phyloP scores from a whole-genome alignment of 64 coral and sea anemone species.

The Cladopsammia gracilis region DNA sequence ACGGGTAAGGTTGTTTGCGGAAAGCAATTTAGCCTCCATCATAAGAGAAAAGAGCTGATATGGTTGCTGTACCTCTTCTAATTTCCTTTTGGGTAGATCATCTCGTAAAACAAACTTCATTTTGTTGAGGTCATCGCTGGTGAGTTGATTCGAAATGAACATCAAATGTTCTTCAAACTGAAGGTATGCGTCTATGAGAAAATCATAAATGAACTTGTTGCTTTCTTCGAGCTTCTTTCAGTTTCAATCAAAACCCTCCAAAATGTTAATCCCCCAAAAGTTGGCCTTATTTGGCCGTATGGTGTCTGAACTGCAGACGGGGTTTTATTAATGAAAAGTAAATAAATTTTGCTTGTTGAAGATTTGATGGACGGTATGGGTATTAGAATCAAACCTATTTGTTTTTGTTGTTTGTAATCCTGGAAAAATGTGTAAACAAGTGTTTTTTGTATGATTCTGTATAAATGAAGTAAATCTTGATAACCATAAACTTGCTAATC shows the following conservation, averaged over 20 bases:
- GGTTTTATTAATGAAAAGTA: neutral
- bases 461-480: too few species aligned
- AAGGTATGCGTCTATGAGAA: neutral
- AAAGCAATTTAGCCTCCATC: constrained; percentile 4
- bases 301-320: neutral
- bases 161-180: neutral
- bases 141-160: constrained; percentile 26
- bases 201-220: neutral
- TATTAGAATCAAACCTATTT: too few species aligned
- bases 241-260: neutral
- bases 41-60: constrained; percentile 23
- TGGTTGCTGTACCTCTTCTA: neutral
- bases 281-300: neutral
- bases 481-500: too few species aligned
- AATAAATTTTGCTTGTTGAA: neutral
- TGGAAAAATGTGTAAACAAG: too few species aligned
- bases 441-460: too few species aligned
- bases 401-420: too few species aligned
- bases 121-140: neutral
- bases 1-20: neutral
- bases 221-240: neutral
- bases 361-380: too few species aligned
- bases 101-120: constrained; percentile 2
- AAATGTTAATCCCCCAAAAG: too few species aligned
- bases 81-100: neutral